A percentile compares a stretch with the other conserved stretches of the same genome.
Conservation (phyloP, 2,888 invertebrate genomes). For the Aphodius granarius region DNA sequence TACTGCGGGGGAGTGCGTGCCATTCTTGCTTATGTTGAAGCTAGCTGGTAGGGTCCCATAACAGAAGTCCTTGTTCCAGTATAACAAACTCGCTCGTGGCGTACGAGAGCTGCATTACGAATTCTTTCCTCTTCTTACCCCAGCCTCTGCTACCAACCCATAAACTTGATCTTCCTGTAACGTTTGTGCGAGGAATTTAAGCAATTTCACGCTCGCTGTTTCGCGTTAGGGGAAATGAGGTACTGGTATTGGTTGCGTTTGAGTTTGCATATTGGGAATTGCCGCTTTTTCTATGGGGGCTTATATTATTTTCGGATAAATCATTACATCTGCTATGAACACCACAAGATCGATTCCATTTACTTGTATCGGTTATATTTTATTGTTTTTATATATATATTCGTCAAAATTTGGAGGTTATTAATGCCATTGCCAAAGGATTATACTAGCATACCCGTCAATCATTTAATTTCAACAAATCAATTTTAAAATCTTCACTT, state of each 20-base stretch:
- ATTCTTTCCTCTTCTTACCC: not conserved
- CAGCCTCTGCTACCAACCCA: not conserved
- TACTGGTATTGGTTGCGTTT: not conserved
- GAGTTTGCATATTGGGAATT: not conserved
- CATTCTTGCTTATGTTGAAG: conserved; percentile 30
- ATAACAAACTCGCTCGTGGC: not conserved
- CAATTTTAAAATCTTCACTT: too few relatives aligned
- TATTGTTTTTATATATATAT: too few relatives aligned
- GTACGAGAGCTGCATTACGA: not conserved
- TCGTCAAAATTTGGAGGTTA: too few relatives aligned
- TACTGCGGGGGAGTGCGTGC: conserved; percentile 30
- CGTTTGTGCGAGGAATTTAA: conserved; percentile 9
- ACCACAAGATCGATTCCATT: too few relatives aligned
- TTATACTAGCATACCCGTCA: too few relatives aligned
- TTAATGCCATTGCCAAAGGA: too few relatives aligned
- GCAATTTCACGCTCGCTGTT: conserved; percentile 21
- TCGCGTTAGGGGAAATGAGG: not conserved
- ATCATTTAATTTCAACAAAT: too few relatives aligned
- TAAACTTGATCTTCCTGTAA: not conserved
- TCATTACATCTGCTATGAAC: too few relatives aligned
- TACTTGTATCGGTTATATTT: too few relatives aligned
- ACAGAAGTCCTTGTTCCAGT: not conserved
- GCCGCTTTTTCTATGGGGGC: not conserved
- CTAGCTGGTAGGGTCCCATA: conserved; percentile 29
- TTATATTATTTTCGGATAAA: not conserved